phyloP scores from a whole-genome alignment of 2,797 vertebrate genomes.

The Rhadinocentrus ornatus region DNA sequence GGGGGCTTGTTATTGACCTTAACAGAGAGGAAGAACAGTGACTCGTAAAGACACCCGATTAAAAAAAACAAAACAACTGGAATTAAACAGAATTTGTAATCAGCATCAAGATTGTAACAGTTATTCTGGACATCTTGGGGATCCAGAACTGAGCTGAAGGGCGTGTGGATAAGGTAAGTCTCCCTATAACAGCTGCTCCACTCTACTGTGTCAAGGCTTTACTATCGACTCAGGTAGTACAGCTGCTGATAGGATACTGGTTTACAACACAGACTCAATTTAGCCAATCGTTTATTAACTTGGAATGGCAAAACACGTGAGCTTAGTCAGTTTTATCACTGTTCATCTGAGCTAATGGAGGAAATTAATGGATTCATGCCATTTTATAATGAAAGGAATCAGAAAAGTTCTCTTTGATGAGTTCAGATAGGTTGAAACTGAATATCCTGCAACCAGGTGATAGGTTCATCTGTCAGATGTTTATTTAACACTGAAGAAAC shows the following conservation, averaged over 20 bases:
- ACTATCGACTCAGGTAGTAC: background rate
- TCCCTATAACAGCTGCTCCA: slow-evolving; percentile 12
- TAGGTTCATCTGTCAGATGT: background rate
- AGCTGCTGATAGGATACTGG: background rate
- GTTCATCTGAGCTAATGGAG: background rate
- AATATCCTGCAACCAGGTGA: background rate
- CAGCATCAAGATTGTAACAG: background rate
- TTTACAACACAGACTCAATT: slow-evolving; percentile 13
- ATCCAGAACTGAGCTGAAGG: background rate
- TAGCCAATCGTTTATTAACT: slow-evolving; percentile 41
- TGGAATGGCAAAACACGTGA: slow-evolving; percentile 1
- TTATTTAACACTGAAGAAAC: background rate
- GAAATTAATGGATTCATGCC: background rate
- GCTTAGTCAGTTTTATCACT: background rate
- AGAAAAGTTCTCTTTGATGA: background rate
- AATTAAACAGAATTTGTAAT: background rate
- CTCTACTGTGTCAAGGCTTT: background rate
- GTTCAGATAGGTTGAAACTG: background rate
- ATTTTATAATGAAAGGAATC: background rate
- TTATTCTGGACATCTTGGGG: slow-evolving; percentile 3
- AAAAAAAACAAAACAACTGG: background rate
- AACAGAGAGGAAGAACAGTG: background rate
- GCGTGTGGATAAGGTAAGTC: slow-evolving; percentile 59
- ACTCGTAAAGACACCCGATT: background rate
- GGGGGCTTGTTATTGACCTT: background rate